phyloP scores from a whole-genome alignment of 2,113 vertebrate genomes.

The Pedionomus torquatus region DNA sequence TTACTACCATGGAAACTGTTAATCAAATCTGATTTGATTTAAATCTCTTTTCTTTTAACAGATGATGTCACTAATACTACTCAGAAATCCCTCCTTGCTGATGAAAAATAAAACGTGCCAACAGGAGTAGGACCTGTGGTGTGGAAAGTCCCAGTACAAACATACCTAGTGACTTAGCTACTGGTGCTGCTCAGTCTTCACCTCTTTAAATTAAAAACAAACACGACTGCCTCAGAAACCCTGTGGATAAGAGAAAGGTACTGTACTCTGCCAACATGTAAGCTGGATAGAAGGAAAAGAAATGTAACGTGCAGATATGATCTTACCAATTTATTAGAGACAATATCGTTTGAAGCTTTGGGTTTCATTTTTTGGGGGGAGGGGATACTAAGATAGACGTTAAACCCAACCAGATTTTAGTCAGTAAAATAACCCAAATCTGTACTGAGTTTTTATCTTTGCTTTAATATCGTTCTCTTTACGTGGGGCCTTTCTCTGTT shows the following conservation, averaged over 20 bases:
- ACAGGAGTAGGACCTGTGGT: neutral
- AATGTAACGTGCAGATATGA: neutral
- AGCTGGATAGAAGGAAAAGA: neutral
- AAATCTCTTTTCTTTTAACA: neutral
- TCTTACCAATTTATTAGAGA: neutral
- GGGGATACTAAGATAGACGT: neutral
- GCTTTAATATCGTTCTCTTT: neutral
- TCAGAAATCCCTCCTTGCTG: neutral
- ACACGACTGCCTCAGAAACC: neutral
- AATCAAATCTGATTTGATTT: neutral
- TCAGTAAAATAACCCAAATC: neutral
- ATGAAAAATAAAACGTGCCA: neutral
- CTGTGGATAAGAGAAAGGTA: slow-evolving; percentile 26
- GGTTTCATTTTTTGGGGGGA: neutral
- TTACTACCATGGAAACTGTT: neutral
- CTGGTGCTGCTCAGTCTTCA: neutral
- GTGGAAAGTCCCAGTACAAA: neutral
- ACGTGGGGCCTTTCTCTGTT: neutral
- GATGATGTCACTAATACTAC: slow-evolving; percentile 31
- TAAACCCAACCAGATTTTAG: neutral
- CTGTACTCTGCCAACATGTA: neutral
- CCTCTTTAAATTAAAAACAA: neutral
- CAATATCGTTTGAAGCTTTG: neutral
- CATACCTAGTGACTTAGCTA: neutral
- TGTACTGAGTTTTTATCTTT: neutral